A percentile compares a stretch with the other conserved stretches of the same genome.
These are phyloP conservation scores for Scaptomyza montana DNA, from an alignment of 1,140 invertebrate genomes.

Conservation along the genomic window DNA sequence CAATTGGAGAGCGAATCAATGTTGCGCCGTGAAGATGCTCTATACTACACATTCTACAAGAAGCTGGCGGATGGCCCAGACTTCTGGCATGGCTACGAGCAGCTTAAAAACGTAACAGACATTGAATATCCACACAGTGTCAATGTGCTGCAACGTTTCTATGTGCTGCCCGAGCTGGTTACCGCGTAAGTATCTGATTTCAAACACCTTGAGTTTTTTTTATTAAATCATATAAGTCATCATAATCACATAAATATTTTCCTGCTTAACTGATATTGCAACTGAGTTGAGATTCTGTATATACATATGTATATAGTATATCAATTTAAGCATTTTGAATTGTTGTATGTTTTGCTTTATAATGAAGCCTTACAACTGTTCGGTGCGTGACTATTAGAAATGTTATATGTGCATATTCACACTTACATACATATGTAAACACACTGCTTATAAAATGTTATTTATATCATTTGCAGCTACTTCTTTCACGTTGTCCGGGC, in stretches of 20 bases:
- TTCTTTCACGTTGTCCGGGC: constrained; percentile 70
- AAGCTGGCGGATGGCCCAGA: constrained; percentile 68
- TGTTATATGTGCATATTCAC: constrained; percentile 6
- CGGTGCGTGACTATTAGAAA: no score
- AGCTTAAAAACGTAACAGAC: constrained; percentile 72
- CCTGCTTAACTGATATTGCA: background rate
- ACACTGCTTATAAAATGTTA: background rate
- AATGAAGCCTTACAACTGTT: background rate
- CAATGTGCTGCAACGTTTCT: constrained; percentile 76
- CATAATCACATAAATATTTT: background rate
- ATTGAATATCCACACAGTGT: constrained; percentile 80
- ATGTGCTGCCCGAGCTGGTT: constrained; percentile 76
- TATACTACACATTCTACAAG: constrained; percentile 83
- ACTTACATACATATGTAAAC: background rate
- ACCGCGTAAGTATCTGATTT: constrained; percentile 62
- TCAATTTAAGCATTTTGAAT: background rate
- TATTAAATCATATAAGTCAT: no score
- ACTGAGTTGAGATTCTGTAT: background rate
- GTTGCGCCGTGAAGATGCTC: constrained; percentile 74
- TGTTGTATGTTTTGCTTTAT: background rate
- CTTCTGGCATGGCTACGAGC: constrained; percentile 74
- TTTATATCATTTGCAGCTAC: constrained; percentile 50
- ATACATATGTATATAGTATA: no score
- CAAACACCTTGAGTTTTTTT: background rate
- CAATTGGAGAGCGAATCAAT: constrained; percentile 74